Conservation (phyloP, 1,140 invertebrate species). For the Battus philenor region DNA sequence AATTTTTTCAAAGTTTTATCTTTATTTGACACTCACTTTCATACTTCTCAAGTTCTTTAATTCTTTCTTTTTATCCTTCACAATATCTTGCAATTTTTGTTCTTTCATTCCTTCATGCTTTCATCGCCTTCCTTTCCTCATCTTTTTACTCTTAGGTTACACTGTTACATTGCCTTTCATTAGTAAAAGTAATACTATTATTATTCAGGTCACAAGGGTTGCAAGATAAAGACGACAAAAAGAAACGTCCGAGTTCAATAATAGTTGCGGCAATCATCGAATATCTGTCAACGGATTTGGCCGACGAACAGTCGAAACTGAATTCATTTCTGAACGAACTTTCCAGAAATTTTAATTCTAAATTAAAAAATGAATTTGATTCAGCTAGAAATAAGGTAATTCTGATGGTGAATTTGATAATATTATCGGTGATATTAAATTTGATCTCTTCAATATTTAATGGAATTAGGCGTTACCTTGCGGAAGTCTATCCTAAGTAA, state of each 20-base stretch:
- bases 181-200: not conserved
- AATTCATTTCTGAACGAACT: not conserved
- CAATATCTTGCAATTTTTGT: no score
- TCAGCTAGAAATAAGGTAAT: not conserved
- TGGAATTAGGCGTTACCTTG: no score
- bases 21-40: no score
- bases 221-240: not conserved
- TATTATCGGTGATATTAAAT: not conserved
- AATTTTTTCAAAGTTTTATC: no score
- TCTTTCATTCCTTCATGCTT: no score
- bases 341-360: not conserved
- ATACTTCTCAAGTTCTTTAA: no score
- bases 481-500: no score
- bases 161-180: no score
- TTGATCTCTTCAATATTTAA: no score
- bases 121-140: no score
- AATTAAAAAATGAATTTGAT: not conserved
- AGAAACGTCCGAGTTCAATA: not conserved
- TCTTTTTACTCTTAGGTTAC: not conserved
- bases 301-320: slow-evolving; percentile 5
- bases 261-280: slow-evolving; percentile 4
- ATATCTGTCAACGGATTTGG: slow-evolving; percentile 4
- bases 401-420: not conserved
- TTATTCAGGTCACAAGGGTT: slow-evolving; percentile 2
- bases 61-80: no score